Evolutionary conservation across 2,888 invertebrate species (phyloP).

Genomic region (Andrena trimmerana): DNA sequence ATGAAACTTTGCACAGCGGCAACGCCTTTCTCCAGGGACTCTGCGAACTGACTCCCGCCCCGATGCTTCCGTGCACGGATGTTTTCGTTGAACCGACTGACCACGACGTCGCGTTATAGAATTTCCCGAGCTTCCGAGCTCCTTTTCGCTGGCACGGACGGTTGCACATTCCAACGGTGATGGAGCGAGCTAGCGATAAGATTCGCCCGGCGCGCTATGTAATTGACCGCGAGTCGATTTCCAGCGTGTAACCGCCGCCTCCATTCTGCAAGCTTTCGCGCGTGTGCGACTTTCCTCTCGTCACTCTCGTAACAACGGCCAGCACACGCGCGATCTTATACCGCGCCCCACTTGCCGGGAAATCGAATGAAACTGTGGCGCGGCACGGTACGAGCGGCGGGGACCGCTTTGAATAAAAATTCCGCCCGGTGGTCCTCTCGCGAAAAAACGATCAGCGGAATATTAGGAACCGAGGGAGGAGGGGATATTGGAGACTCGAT

Average conservation of each 20-base stretch:
- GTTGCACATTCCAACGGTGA: slow-evolving; percentile 6
- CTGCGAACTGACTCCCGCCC: background rate
- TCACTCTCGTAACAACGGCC: background rate
- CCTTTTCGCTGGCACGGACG: background rate
- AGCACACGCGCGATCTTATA: too few species aligned
- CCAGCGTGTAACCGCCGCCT: background rate
- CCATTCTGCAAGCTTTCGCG: background rate
- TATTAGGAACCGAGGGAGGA: too few species aligned
- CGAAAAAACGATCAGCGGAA: background rate
- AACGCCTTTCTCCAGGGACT: background rate
- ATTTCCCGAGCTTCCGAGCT: background rate
- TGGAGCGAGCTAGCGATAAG: background rate
- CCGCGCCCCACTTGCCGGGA: too few species aligned
- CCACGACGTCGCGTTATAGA: background rate
- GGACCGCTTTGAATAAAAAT: background rate
- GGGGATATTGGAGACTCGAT: too few species aligned
- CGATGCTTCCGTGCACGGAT: background rate
- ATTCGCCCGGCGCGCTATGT: background rate
- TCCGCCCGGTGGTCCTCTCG: background rate
- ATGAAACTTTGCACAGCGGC: background rate
- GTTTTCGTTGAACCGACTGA: background rate
- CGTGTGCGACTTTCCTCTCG: background rate
- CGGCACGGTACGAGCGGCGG: background rate
- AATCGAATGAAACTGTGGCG: background rate
- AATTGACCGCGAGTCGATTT: slow-evolving; percentile 9